A percentile compares a stretch with the other conserved stretches of the same genome.
phyloP scores from a whole-genome alignment of 2,113 vertebrate genomes.

The Ptychochromis oligacanthus region DNA sequence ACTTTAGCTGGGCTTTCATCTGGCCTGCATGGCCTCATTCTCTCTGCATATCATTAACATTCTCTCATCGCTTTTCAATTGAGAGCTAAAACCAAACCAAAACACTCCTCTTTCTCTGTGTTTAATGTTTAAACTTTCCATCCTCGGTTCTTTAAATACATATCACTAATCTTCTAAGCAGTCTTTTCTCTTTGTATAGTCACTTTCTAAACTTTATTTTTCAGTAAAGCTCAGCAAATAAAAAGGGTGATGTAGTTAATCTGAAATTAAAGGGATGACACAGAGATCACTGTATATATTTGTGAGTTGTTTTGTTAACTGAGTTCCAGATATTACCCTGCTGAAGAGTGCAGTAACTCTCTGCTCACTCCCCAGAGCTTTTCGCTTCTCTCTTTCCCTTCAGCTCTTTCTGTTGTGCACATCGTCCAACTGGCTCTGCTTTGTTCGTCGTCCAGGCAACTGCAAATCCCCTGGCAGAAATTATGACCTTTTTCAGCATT shows the following conservation, averaged over 20 bases:
- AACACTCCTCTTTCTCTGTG: neutral
- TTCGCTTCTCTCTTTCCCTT: slow-evolving; percentile 53
- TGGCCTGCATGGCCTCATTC: slow-evolving; percentile 34
- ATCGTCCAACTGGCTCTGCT: slow-evolving; percentile 67
- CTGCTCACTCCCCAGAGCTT: slow-evolving; percentile 27
- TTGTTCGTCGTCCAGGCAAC: slow-evolving; percentile 81
- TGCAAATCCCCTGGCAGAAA: slow-evolving; percentile 71
- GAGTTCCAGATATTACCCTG: slow-evolving; percentile 13
- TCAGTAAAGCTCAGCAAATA: neutral
- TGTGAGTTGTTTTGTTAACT: slow-evolving; percentile 20
- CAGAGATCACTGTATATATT: slow-evolving; percentile 4
- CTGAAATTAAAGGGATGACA: neutral
- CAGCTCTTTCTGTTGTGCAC: slow-evolving; percentile 52
- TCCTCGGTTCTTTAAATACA: neutral
- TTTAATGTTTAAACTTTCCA: slow-evolving; percentile 30
- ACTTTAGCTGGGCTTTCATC: slow-evolving; percentile 51
- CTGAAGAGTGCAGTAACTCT: slow-evolving; percentile 30
- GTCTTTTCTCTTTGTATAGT: neutral
- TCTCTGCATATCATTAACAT: slow-evolving; percentile 71
- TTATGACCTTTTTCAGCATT: slow-evolving; percentile 76
- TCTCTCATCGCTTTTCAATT: slow-evolving; percentile 49
- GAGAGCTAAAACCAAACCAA: slow-evolving; percentile 18
- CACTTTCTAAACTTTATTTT: slow-evolving; percentile 6
- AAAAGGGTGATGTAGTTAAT: neutral
- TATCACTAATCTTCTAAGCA: neutral